Percentiles rank a stretch among this genome's conserved stretches.
phyloP scores from a whole-genome alignment of 2,797 vertebrate genomes.

The Muraenolepis orangiensis region DNA sequence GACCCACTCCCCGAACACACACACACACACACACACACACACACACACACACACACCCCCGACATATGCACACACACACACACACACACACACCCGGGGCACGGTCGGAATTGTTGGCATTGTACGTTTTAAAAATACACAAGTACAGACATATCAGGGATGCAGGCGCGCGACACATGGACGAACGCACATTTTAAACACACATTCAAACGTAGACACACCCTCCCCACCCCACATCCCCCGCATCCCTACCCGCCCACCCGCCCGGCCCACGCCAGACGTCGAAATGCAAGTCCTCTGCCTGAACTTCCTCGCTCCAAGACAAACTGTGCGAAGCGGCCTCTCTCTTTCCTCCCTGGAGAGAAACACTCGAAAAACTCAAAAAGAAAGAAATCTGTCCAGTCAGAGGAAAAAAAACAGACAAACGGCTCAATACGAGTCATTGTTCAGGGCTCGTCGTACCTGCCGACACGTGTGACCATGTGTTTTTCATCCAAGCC shows the following conservation, averaged over 20 bases:
- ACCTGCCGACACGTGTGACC: background rate
- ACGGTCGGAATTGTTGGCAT: slow-evolving; percentile 2
- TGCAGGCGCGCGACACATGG: background rate
- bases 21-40: slow-evolving; percentile 40
- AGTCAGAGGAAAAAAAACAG: slow-evolving; percentile 1
- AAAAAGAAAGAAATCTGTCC: background rate
- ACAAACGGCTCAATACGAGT: slow-evolving; percentile 10
- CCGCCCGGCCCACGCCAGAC: slow-evolving; percentile 13
- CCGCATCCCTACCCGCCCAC: no score
- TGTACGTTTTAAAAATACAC: background rate
- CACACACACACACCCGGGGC: slow-evolving; percentile 6
- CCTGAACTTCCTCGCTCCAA: slow-evolving; percentile 15
- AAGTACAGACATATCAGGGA: background rate
- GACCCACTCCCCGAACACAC: slow-evolving; percentile 65
- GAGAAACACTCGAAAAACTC: background rate
- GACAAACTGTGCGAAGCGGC: slow-evolving; percentile 21
- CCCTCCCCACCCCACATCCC: background rate
- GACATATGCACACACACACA: no score
- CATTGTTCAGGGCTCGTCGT: slow-evolving; percentile 8
- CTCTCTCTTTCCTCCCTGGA: slow-evolving; percentile 30
- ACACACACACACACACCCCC: slow-evolving; percentile 6
- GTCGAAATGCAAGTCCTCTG: slow-evolving; percentile 32
- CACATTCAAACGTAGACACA: slow-evolving; percentile 13
- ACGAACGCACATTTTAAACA: background rate
- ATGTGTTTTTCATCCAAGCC: background rate